Evolutionary conservation across 2,888 invertebrate species (phyloP).

Genomic region (Atethmia centrago): DNA sequence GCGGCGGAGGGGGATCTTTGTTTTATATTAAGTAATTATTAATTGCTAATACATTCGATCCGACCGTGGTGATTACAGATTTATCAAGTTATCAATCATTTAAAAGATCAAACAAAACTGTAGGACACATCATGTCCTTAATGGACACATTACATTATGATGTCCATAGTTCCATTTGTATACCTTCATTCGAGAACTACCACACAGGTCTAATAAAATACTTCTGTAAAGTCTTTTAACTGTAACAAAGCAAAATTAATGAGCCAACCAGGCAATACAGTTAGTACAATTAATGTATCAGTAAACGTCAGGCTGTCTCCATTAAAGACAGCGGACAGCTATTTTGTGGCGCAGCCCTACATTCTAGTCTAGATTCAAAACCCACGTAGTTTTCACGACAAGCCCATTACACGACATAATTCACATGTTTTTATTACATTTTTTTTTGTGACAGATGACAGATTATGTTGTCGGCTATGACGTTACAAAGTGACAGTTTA

Average conservation of each 20-base stretch:
- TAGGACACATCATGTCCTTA: neutral
- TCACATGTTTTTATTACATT: conserved; percentile 48
- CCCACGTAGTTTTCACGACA: conserved; percentile 51
- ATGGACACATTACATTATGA: too few species aligned
- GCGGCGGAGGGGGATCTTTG: too few species aligned
- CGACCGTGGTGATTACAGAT: neutral
- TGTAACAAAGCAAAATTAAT: conserved; percentile 9
- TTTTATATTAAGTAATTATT: too few species aligned
- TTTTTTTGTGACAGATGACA: conserved; percentile 58
- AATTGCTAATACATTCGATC: neutral
- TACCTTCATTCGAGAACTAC: neutral
- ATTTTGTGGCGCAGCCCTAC: conserved; percentile 30
- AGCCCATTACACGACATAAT: conserved; percentile 47
- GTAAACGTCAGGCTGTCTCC: conserved; percentile 20
- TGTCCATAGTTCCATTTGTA: neutral
- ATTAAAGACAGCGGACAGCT: neutral
- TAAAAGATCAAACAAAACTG: neutral
- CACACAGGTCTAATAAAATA: neutral
- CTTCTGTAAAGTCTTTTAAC: neutral
- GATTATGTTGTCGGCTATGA: conserved; percentile 53
- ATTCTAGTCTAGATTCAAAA: conserved; percentile 44
- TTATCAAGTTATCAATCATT: neutral
- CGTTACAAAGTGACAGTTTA: conserved; percentile 47
- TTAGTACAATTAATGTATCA: conserved; percentile 18
- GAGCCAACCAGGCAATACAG: conserved; percentile 7